Evolutionary conservation across 2,113 vertebrate genomes (phyloP).

Genomic region (Cisticola juncidis): DNA sequence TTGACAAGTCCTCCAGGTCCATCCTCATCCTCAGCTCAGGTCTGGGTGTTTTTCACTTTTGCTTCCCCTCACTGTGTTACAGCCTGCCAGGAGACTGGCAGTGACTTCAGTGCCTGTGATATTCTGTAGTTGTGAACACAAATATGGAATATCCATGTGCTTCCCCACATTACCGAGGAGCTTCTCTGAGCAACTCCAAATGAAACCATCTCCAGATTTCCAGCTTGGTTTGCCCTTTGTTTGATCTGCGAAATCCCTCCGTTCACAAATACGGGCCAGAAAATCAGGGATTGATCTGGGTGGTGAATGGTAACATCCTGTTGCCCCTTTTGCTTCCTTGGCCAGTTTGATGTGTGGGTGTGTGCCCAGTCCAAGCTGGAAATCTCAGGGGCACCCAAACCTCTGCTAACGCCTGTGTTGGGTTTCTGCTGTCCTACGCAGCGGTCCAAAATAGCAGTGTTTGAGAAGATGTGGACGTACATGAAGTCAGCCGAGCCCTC

Average conservation of each 20-base stretch:
- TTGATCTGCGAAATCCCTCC: not conserved
- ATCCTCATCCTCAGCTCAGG: not conserved
- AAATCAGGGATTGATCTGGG: not conserved
- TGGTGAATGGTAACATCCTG: not conserved
- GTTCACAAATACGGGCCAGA: not conserved
- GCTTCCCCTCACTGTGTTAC: not conserved
- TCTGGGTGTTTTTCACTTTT: not conserved
- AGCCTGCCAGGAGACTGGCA: not conserved
- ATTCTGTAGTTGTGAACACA: not conserved
- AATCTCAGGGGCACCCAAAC: conserved; percentile 28
- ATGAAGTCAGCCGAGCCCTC: conserved; percentile 98
- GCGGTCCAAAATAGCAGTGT: conserved; percentile 98
- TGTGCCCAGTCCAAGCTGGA: conserved; percentile 14
- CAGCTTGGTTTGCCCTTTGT: conserved; percentile 12
- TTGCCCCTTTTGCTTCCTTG: conserved; percentile 1
- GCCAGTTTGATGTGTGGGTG: not conserved
- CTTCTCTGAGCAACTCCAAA: conserved; percentile 16
- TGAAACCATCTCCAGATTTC: not conserved
- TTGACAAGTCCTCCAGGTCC: not conserved
- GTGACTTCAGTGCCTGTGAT: not conserved
- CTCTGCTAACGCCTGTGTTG: not conserved
- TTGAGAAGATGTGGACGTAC: conserved; percentile 99
- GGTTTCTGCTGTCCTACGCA: conserved; percentile 69
- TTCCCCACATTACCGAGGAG: not conserved
- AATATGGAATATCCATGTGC: not conserved